phyloP scores from a whole-genome alignment of 2,113 vertebrate genomes.

The Piaya cayana region DNA sequence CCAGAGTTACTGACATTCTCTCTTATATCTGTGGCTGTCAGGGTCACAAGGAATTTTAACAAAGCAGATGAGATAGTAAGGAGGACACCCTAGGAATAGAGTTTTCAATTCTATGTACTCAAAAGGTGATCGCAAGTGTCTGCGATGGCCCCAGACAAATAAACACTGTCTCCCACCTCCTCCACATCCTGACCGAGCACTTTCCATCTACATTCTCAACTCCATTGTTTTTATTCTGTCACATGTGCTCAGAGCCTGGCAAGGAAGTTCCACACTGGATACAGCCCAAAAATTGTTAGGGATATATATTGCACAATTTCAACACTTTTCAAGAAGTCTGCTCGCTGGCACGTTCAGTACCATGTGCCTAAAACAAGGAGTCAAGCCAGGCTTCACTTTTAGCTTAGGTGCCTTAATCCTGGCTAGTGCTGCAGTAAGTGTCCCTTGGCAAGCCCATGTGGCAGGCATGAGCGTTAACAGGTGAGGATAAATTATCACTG shows the following conservation, averaged over 20 bases:
- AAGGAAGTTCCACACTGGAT: not conserved
- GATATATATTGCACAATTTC: not conserved
- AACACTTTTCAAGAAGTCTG: not conserved
- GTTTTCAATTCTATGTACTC: not conserved
- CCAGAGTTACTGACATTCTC: not conserved
- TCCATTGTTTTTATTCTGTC: not conserved
- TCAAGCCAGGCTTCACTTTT: not conserved
- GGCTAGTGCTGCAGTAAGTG: not conserved
- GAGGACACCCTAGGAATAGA: not conserved
- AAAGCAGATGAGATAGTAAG: not conserved
- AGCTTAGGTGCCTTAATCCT: not conserved
- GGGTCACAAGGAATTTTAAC: not conserved
- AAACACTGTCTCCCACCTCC: not conserved
- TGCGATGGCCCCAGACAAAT: not conserved
- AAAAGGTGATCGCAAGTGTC: not conserved
- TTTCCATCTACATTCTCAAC: not conserved
- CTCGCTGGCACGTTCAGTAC: not conserved
- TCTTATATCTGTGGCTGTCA: rapidly evolving
- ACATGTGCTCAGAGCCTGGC: not conserved
- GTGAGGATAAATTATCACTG: not conserved
- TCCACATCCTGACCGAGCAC: not conserved
- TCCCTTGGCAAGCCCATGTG: not conserved
- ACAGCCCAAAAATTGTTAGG: not conserved
- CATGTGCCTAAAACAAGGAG: not conserved
- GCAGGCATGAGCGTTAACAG: not conserved